These are phyloP conservation scores for Leucophora obtusa DNA, from an alignment of 2,888 invertebrate genomes.

Conservation along the genomic window DNA sequence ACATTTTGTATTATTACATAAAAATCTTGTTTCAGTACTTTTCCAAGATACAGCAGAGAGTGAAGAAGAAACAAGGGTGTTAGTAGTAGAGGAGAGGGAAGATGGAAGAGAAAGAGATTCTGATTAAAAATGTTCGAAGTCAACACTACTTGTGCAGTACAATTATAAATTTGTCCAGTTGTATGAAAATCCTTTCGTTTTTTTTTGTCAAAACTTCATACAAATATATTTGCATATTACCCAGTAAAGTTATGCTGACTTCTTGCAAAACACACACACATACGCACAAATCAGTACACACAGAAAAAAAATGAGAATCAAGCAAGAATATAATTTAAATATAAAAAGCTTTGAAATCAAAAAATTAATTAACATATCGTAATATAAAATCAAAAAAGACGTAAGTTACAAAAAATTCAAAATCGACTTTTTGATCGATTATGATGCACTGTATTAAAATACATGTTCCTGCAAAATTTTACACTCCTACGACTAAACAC, in stretches of 20 bases:
- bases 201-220: conserved; percentile 56
- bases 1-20: conserved; percentile 62
- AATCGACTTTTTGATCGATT: no score
- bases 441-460: no score
- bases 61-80: conserved; percentile 65
- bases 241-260: conserved; percentile 60
- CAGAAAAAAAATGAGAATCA: no score
- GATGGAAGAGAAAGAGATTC: conserved; percentile 56
- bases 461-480: no score
- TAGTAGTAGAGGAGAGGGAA: conserved; percentile 2
- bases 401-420: no score
- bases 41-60: conserved; percentile 60
- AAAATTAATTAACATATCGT: no score
- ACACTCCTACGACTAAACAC: no score
- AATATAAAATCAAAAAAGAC: no score
- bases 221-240: conserved; percentile 68
- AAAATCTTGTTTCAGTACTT: conserved; percentile 62
- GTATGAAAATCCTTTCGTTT: conserved; percentile 53
- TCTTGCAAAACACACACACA: conserved; percentile 40
- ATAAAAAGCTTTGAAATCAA: no score
- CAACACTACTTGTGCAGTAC: conserved; percentile 66
- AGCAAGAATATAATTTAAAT: no score
- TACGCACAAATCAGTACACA: background rate
- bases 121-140: conserved; percentile 64
- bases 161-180: conserved; percentile 75